Conservation (phyloP, 2,113 vertebrate species). For the Dromas ardeola region DNA sequence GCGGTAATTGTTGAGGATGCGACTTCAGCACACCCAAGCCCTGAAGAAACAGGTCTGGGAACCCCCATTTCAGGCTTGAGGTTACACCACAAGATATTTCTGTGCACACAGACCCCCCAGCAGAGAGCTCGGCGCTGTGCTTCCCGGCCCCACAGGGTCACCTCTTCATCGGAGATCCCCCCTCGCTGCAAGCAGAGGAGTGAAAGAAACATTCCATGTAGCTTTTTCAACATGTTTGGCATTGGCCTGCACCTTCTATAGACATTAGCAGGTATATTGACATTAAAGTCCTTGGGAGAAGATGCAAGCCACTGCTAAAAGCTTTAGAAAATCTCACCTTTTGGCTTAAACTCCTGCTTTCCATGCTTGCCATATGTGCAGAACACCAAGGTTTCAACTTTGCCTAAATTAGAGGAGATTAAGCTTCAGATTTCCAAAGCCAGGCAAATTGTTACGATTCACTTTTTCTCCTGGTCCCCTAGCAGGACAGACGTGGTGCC, state of each 20-base stretch:
- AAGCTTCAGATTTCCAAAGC: not conserved
- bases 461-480: not conserved
- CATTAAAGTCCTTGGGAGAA: not conserved
- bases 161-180: not conserved
- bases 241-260: not conserved
- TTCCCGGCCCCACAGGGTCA: not conserved
- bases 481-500: not conserved
- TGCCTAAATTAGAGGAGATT: not conserved
- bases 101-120: not conserved
- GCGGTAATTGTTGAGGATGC: accelerated
- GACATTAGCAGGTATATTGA: not conserved
- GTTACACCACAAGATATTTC: not conserved
- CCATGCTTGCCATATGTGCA: not conserved
- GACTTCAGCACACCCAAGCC: not conserved
- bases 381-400: not conserved
- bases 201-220: not conserved
- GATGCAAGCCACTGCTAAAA: not conserved
- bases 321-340: not conserved
- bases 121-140: not conserved
- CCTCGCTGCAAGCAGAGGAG: not conserved
- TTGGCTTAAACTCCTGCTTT: not conserved
- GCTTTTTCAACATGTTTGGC: not conserved
- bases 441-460: not conserved
- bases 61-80: not conserved
- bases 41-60: not conserved